A percentile compares a stretch with the other conserved stretches of the same genome.
Evolutionary conservation across 2,888 invertebrate species (phyloP).

Genomic region (Atethmia centrago): DNA sequence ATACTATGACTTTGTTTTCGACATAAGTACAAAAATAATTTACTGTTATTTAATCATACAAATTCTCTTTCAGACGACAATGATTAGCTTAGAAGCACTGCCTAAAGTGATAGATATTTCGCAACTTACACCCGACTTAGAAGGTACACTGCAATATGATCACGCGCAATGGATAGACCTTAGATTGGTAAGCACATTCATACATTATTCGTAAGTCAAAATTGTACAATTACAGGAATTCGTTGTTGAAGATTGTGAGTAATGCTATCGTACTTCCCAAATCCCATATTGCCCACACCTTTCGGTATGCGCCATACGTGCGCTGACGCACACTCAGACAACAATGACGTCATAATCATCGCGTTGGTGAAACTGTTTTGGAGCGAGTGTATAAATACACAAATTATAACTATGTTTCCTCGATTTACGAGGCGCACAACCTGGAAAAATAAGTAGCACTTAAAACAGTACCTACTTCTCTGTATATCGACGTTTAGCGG

Average conservation of each 20-base stretch:
- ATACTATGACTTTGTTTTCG: not conserved
- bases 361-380: constrained; percentile 49
- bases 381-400: constrained; percentile 46
- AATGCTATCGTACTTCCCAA: constrained; percentile 55
- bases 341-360: constrained; percentile 54
- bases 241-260: constrained; percentile 53
- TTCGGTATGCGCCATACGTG: constrained; percentile 43
- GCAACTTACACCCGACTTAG: constrained; percentile 98
- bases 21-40: not conserved
- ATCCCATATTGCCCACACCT: constrained; percentile 54
- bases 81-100: constrained; percentile 98
- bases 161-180: constrained; percentile 99
- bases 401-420: constrained; percentile 46
- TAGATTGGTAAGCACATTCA: constrained; percentile 91
- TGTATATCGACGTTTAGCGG: constrained; percentile 15
- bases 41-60: not conserved
- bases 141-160: constrained; percentile 98
- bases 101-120: constrained; percentile 97
- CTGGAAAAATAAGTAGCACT: constrained; percentile 30
- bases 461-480: constrained; percentile 16
- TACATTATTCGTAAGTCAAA: constrained; percentile 21
- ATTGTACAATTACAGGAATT: constrained; percentile 49
- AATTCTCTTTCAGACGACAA: constrained; percentile 93
- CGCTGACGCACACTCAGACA: constrained; percentile 43
- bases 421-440: constrained; percentile 20